Evolutionary conservation across 2,113 vertebrate genomes (phyloP).

Genomic region (Entosphenus tridentatus): DNA sequence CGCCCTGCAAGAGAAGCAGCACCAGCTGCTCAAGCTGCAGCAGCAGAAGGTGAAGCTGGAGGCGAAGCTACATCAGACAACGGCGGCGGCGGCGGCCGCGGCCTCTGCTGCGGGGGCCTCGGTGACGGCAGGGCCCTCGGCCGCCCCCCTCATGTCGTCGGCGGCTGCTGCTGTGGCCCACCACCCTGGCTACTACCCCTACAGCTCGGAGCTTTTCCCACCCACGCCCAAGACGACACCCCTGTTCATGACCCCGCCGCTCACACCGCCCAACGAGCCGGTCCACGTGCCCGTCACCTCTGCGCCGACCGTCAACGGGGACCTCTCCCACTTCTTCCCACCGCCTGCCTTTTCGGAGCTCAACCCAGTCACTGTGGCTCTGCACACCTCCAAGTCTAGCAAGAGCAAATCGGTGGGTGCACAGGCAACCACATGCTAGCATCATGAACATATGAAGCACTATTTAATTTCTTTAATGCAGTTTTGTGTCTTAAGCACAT

Average conservation of each 20-base stretch:
- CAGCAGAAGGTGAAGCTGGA: constrained; percentile 99
- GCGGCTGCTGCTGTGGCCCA: constrained; percentile 18
- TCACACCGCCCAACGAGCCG: constrained; percentile 85
- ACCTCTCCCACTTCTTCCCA: constrained; percentile 85
- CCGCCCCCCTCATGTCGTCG: constrained; percentile 23
- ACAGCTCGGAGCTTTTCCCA: constrained; percentile 90
- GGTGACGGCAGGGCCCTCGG: constrained; percentile 84
- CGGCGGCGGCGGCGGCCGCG: constrained; percentile 41
- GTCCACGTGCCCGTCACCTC: constrained; percentile 21
- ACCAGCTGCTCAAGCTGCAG: constrained; percentile 97
- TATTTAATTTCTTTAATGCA: too few species aligned
- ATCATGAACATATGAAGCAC: too few species aligned
- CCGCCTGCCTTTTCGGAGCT: constrained; percentile 65
- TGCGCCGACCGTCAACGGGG: constrained; percentile 65
- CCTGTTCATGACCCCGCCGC: constrained; percentile 92
- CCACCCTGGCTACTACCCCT: constrained; percentile 74
- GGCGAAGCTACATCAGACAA: constrained; percentile 95
- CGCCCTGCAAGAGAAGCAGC: constrained; percentile 98
- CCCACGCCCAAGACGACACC: constrained; percentile 96
- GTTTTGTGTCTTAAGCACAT: too few species aligned
- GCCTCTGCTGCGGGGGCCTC: constrained; percentile 54
- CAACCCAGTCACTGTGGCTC: constrained; percentile 55
- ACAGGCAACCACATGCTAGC: constrained; percentile 10
- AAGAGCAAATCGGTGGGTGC: constrained; percentile 61
- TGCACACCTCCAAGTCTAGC: constrained; percentile 66